These are phyloP conservation scores for Daboia siamensis DNA, from an alignment of 2,113 vertebrate genomes.

Conservation along the genomic window DNA sequence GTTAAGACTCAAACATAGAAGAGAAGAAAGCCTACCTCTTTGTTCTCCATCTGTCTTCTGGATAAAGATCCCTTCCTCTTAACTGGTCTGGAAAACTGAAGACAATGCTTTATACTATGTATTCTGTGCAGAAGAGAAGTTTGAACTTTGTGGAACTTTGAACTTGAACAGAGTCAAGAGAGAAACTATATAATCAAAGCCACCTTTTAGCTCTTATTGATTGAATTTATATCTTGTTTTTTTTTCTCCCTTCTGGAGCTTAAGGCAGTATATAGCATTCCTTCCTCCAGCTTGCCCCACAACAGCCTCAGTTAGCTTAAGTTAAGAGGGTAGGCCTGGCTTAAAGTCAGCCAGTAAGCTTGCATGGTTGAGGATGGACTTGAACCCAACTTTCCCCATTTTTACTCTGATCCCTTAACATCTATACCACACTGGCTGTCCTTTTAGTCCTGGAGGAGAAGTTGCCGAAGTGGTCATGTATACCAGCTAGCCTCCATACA, in stretches of 20 bases:
- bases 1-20: background rate
- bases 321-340: background rate
- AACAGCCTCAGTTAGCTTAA: background rate
- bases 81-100: background rate
- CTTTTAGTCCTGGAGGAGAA: background rate
- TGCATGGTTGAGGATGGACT: background rate
- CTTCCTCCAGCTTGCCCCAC: background rate
- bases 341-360: background rate
- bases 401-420: background rate
- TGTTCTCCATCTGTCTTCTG: background rate
- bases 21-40: background rate
- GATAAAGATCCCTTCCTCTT: background rate
- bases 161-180: background rate
- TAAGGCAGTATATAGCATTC: background rate
- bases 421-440: background rate
- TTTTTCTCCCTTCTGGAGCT: background rate
- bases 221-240: background rate
- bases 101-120: background rate
- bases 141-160: background rate
- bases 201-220: background rate
- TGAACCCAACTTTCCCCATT: background rate
- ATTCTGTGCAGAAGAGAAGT: background rate
- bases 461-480: background rate
- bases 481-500: background rate
- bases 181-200: background rate